Evolutionary conservation across 2,797 vertebrate genomes (phyloP), one percentile per base, ranked within the genome.

Genomic region (Gymnothorax javanicus): DNA sequence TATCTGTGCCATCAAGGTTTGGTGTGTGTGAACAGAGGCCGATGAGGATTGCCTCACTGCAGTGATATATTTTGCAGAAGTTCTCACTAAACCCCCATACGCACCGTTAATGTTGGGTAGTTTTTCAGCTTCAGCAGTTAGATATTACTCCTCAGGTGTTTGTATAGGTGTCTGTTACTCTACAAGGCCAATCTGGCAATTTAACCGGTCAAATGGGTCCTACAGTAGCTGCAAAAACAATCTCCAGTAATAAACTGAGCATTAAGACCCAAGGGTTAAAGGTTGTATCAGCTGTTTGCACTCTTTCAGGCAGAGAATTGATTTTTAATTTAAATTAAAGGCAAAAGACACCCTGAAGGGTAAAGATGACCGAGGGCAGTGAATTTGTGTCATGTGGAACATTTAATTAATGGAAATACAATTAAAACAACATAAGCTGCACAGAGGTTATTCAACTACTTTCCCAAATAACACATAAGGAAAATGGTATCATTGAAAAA

Each of bases 291-390:
- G 77, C 50, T 81, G 50, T 77, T 50, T 77, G 33, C 12, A 43
- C 23, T 9, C 52, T 52, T 81, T 81, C 23, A n/a, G 56, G 9
- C 15, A 81, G 23, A 56, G 20, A 81, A 81, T 81, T 81, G 77
- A 81, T 81, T 81, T 81, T 81, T 56, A 81, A 81, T 81, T 81
- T 81, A 54, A 54, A 81, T 23, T 54, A 56, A 56, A 54, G 77
- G 50, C 9, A n/a, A 81, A 56, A 81, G 20, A 56, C 11, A 81
- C 17, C 17, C 77, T n/a, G 77, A 54, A 56, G 77, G 56, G 77
- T 8, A 50, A 81, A 81, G 9, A 8, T 56, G 50, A 81, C 77
- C 77, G 33, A 43, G 33, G 33, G 33, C 33, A 81, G n/a, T 81
- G 7, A 9, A 81, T 56, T 23, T n/a, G 23, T 56, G 25, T 56